Percentiles rank a stretch among this genome's conserved stretches.
Evolutionary conservation across 2,888 invertebrate genomes (phyloP).

Genomic region (Lamproptera curius): DNA sequence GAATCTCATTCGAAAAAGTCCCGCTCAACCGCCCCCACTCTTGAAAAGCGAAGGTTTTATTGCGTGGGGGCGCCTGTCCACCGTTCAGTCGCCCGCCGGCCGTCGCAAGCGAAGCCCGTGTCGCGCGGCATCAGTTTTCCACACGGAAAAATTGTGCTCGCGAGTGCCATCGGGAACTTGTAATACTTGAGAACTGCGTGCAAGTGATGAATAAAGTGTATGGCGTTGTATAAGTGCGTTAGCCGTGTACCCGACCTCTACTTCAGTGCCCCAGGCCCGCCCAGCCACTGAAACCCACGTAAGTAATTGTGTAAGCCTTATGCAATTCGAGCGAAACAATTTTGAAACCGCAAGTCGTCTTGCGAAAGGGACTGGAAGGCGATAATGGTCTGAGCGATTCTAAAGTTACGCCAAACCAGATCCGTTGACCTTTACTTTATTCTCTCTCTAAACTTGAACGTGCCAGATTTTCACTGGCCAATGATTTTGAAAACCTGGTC

Average conservation of each 20-base stretch:
- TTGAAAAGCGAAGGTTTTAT: slow-evolving; percentile 66
- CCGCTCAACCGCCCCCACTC: slow-evolving; percentile 51
- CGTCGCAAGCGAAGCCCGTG: slow-evolving; percentile 58
- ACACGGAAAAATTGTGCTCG: slow-evolving; percentile 70
- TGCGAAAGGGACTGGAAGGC: slow-evolving; percentile 38
- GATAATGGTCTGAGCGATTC: slow-evolving; percentile 36
- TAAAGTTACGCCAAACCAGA: slow-evolving; percentile 28
- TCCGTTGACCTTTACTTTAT: too few species aligned
- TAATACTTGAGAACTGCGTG: slow-evolving; percentile 24
- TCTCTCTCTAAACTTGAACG: too few species aligned
- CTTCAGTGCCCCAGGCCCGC: slow-evolving; percentile 62
- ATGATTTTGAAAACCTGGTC: slow-evolving; percentile 26
- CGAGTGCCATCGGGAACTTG: slow-evolving; percentile 41
- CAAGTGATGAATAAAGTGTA: slow-evolving; percentile 68
- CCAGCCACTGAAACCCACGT: slow-evolving; percentile 38
- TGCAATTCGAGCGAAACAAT: slow-evolving; percentile 37
- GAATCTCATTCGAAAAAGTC: slow-evolving; percentile 37
- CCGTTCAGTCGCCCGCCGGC: slow-evolving; percentile 60
- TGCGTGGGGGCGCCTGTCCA: slow-evolving; percentile 49
- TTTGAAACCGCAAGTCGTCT: slow-evolving; percentile 45
- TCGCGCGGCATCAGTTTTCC: slow-evolving; percentile 69
- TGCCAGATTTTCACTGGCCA: slow-evolving; percentile 31
- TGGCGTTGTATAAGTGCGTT: slow-evolving; percentile 59
- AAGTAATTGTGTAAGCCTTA: slow-evolving; percentile 35
- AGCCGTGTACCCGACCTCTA: slow-evolving; percentile 50